Conservation (phyloP, 2,888 invertebrate species). For the Acrocyrtus sp. region DNA sequence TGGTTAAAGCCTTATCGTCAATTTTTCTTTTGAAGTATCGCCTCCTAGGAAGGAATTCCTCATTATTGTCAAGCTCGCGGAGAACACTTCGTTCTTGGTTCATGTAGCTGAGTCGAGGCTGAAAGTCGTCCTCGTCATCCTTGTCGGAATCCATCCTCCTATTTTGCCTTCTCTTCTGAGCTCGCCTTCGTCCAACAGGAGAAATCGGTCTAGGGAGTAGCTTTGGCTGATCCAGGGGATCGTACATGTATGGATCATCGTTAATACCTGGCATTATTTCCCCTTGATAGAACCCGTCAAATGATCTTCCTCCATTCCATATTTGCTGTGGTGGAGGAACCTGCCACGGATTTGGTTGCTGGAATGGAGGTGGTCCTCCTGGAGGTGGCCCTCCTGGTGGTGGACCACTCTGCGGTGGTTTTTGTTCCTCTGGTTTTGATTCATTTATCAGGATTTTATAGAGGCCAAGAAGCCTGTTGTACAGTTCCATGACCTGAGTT, state of each 20-base stretch:
- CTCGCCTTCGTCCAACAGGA: constrained; percentile 20
- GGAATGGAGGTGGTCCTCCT: constrained; percentile 15
- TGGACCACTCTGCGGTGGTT: constrained; percentile 3
- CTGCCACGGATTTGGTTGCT: constrained; percentile 33
- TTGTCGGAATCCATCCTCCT: too few species aligned
- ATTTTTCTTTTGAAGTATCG: constrained; percentile 36
- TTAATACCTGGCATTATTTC: constrained; percentile 29
- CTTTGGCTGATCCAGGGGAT: constrained; percentile 31
- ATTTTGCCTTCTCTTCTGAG: too few species aligned
- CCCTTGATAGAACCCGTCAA: constrained; percentile 23
- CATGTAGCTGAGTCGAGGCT: constrained; percentile 26
- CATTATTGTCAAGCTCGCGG: constrained; percentile 21
- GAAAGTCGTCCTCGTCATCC: not conserved
- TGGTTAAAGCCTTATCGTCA: constrained; percentile 18
- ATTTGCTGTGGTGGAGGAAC: constrained; percentile 28
- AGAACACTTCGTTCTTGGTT: constrained; percentile 2
- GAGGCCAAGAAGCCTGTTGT: constrained; percentile 20
- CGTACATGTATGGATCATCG: constrained; percentile 24
- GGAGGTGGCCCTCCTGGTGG: not conserved
- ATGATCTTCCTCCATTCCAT: constrained; percentile 12
- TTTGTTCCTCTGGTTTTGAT: too few species aligned
- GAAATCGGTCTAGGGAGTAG: constrained; percentile 29
- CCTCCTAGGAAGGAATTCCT: constrained; percentile 30
- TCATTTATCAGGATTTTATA: constrained; percentile 31
- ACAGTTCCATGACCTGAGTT: constrained; percentile 21